A percentile compares a stretch with the other conserved stretches of the same genome.
Conservation (phyloP, 2,888 invertebrate genomes). For the Mesorhabditis belari region DNA sequence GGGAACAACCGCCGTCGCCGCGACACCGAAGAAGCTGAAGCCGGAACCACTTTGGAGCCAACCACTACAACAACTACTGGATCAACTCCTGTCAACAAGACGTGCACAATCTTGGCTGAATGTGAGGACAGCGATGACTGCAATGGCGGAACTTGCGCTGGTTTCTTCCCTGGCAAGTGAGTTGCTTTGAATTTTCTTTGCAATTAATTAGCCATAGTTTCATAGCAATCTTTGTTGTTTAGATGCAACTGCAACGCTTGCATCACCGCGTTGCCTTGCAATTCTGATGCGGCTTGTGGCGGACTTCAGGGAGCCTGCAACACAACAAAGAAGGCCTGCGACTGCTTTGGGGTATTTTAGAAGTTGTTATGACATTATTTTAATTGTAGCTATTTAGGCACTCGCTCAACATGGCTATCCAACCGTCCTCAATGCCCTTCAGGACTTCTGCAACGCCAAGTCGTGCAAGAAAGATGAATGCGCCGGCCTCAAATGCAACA, state of each 20-base stretch:
- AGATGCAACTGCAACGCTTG: not conserved
- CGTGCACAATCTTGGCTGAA: not conserved
- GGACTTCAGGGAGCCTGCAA: not conserved
- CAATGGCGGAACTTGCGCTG: not conserved
- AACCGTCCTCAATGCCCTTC: not conserved
- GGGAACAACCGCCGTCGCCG: not conserved
- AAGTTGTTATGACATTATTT: too few relatives aligned
- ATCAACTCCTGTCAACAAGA: not conserved
- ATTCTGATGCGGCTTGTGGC: not conserved
- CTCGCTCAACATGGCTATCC: not conserved
- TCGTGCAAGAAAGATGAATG: not conserved
- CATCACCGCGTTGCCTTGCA: not conserved
- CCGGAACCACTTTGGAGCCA: not conserved
- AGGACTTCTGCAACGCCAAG: not conserved
- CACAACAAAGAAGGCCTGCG: not conserved
- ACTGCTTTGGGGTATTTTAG: too few relatives aligned
- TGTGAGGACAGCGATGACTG: not conserved
- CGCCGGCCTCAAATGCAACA: not conserved
- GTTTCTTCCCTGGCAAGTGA: not conserved
- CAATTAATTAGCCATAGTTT: too few relatives aligned
- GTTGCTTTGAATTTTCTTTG: too few relatives aligned
- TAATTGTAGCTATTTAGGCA: not conserved
- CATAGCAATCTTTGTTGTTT: too few relatives aligned
- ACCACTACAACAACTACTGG: not conserved
- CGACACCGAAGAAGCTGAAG: not conserved